Evolutionary conservation across 1,140 invertebrate genomes (phyloP).

Genomic region (Psilanteris sp.): DNA sequence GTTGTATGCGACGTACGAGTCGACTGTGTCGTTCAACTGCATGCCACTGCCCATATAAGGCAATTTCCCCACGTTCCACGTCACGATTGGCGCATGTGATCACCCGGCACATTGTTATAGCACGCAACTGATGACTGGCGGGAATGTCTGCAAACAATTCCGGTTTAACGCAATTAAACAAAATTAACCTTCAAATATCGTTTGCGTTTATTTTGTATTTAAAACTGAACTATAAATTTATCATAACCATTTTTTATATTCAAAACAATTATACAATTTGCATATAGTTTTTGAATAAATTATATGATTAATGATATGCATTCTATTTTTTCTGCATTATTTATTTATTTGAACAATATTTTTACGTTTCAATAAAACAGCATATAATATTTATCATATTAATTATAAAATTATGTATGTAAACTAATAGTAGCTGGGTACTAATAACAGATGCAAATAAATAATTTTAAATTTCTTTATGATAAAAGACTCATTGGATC

Average conservation of each 20-base stretch:
- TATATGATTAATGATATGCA: no score
- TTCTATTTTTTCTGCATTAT: no score
- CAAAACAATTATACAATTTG: no score
- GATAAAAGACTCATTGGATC: no score
- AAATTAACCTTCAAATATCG: slow-evolving; percentile 10
- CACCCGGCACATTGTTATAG: slow-evolving; percentile 52
- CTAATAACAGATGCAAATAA: no score
- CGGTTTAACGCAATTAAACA: background rate
- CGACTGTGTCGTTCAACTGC: slow-evolving; percentile 64
- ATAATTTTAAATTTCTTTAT: no score
- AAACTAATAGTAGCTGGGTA: no score
- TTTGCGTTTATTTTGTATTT: background rate
- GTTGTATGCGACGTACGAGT: slow-evolving; percentile 24
- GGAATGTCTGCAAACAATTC: slow-evolving; percentile 19
- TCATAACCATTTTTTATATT: background rate
- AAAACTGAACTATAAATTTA: background rate
- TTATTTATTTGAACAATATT: no score
- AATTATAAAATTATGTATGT: no score
- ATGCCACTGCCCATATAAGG: slow-evolving; percentile 80
- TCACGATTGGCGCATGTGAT: slow-evolving; percentile 76
- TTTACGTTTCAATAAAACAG: no score
- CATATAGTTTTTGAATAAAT: no score
- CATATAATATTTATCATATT: no score
- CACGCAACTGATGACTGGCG: slow-evolving; percentile 26
- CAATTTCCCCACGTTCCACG: slow-evolving; percentile 79